These are phyloP conservation scores for Cylas formicarius DNA, from an alignment of 1,140 invertebrate genomes.

Conservation along the genomic window DNA sequence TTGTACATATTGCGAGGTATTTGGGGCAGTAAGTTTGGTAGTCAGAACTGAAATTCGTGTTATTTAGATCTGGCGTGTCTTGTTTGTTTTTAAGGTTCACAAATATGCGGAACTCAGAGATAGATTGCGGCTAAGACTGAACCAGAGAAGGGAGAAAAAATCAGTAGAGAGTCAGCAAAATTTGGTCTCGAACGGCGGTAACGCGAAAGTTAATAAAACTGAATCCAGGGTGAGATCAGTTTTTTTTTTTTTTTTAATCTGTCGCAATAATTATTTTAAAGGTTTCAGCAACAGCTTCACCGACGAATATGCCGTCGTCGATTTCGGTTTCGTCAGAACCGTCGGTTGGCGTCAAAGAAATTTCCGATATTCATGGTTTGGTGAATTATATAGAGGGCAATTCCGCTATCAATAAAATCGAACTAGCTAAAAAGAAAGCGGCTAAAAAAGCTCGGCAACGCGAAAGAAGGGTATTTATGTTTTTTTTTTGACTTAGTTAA, in stretches of 20 bases:
- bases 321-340: slow-evolving; percentile 21
- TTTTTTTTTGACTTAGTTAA: slow-evolving; percentile 1
- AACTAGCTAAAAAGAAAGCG: slow-evolving; percentile 37
- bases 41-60: too few species aligned
- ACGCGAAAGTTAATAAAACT: slow-evolving; percentile 16
- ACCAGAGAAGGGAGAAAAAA: slow-evolving; percentile 34
- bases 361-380: slow-evolving; percentile 34
- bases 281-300: slow-evolving; percentile 22
- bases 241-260: slow-evolving; percentile 1
- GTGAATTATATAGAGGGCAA: slow-evolving; percentile 40
- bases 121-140: slow-evolving; percentile 43
- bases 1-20: slow-evolving; percentile 38
- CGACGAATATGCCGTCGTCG: slow-evolving; percentile 23
- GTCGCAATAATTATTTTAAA: background rate
- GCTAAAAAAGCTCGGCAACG: slow-evolving; percentile 39
- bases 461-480: slow-evolving; percentile 32
- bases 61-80: too few species aligned
- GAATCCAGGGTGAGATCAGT: slow-evolving; percentile 20
- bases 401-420: slow-evolving; percentile 29
- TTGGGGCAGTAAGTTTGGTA: too few species aligned
- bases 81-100: too few species aligned
- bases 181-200: slow-evolving; percentile 1
- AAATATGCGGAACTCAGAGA: slow-evolving; percentile 44
- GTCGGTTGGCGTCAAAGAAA: slow-evolving; percentile 9
- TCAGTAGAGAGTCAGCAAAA: slow-evolving; percentile 14